Evolutionary conservation across 2,888 invertebrate genomes (phyloP).

Genomic region (Napeogenes inachia): DNA sequence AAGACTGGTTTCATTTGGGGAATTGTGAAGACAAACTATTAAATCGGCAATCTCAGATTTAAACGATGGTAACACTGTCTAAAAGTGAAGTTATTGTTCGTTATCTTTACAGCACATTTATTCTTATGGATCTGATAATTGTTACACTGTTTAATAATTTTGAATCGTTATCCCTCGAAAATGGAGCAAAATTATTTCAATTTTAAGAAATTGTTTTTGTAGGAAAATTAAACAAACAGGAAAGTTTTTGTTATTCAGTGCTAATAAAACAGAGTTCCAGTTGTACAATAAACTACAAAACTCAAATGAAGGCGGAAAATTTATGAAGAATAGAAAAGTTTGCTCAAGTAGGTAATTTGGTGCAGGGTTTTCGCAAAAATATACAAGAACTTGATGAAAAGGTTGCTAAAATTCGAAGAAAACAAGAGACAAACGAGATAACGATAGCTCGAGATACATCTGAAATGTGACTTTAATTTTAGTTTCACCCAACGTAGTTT

Average conservation of each 20-base stretch:
- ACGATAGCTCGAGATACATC: constrained; percentile 26
- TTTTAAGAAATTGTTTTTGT: not conserved
- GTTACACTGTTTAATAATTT: not conserved
- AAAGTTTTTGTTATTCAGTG: not conserved
- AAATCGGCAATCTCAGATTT: not conserved
- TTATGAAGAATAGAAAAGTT: not conserved
- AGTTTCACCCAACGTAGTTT: constrained; percentile 27
- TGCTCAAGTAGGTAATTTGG: not conserved
- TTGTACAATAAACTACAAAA: constrained; percentile 2
- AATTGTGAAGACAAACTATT: constrained; percentile 24
- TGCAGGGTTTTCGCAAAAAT: not conserved
- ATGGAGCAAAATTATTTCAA: too few relatives aligned
- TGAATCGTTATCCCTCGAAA: too few relatives aligned
- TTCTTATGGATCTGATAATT: not conserved
- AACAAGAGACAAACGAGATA: constrained; percentile 23
- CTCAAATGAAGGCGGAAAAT: not conserved
- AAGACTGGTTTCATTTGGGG: constrained; percentile 23
- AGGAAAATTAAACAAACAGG: not conserved
- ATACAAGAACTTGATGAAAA: constrained; percentile 1
- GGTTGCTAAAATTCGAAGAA: constrained; percentile 7
- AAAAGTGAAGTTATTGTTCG: not conserved
- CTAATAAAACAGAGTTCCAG: not conserved
- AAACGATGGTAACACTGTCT: not conserved
- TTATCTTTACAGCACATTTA: not conserved
- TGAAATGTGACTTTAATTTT: constrained; percentile 35